A percentile compares a stretch with the other conserved stretches of the same genome.
These are phyloP conservation scores for Lottia gigantea DNA, from an alignment of 2,888 invertebrate genomes.

Conservation along the genomic window DNA sequence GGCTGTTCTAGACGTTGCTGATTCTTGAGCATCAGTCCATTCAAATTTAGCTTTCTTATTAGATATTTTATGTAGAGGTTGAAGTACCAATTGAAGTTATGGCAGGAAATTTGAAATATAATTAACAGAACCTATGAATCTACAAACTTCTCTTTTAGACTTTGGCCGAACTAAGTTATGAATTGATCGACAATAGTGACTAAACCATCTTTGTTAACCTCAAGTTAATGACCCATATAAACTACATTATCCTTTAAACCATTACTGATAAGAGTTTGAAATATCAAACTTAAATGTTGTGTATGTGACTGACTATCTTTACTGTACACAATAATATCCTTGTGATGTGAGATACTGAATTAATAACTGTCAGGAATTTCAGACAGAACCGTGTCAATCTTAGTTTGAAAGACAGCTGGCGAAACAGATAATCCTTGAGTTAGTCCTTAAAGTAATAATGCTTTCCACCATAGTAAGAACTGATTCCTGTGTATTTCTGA, in stretches of 20 bases:
- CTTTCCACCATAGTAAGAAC: background rate
- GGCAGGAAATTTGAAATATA: too few species aligned
- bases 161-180: too few species aligned
- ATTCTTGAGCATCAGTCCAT: too few species aligned
- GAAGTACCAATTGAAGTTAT: too few species aligned
- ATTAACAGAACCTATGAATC: too few species aligned
- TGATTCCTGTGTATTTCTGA: conserved; percentile 3
- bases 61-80: too few species aligned
- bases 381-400: background rate
- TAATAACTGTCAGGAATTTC: conserved; percentile 4
- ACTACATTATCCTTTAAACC: background rate
- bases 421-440: conserved; percentile 4
- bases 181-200: background rate
- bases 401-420: conserved; percentile 1
- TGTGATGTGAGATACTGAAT: background rate
- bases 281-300: background rate
- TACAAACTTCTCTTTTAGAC: too few species aligned
- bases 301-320: background rate
- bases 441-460: background rate
- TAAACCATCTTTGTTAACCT: background rate
- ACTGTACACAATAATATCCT: background rate
- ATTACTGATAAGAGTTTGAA: background rate
- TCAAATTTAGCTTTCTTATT: too few species aligned
- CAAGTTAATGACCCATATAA: conserved; percentile 6
- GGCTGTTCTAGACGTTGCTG: too few species aligned